Evolutionary conservation across 2,797 vertebrate genomes (phyloP).

Genomic region (Danio jaintianensis): DNA sequence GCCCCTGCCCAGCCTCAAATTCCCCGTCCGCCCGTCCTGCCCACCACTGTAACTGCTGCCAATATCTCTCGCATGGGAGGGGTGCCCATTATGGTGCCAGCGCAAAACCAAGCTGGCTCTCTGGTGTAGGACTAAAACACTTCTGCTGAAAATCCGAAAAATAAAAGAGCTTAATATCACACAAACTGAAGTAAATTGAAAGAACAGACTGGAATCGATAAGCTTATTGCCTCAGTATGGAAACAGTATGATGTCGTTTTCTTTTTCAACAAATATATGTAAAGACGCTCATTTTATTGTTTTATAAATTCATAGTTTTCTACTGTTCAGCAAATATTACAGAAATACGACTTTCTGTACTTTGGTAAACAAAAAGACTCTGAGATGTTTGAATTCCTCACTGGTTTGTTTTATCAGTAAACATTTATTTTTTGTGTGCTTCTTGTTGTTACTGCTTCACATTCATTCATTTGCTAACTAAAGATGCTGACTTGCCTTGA

Average conservation of each 20-base stretch:
- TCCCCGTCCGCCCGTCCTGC: slow-evolving; percentile 66
- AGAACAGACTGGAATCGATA: slow-evolving; percentile 9
- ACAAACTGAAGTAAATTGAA: slow-evolving; percentile 34
- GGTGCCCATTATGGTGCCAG: slow-evolving; percentile 91
- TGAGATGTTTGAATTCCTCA: neutral
- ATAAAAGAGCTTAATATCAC: neutral
- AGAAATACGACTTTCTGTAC: slow-evolving; percentile 27
- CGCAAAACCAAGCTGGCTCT: slow-evolving; percentile 92
- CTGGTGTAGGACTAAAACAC: slow-evolving; percentile 82
- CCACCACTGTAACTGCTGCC: slow-evolving; percentile 75
- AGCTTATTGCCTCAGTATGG: slow-evolving; percentile 31
- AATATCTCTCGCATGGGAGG: slow-evolving; percentile 88
- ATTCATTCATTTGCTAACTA: slow-evolving; percentile 32
- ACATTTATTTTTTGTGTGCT: neutral
- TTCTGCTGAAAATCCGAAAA: slow-evolving; percentile 27
- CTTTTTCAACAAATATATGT: slow-evolving; percentile 61
- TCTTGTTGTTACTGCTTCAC: slow-evolving; percentile 9
- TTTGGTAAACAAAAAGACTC: neutral
- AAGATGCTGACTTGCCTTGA: slow-evolving; percentile 41
- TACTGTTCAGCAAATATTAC: slow-evolving; percentile 44
- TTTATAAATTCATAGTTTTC: slow-evolving; percentile 39
- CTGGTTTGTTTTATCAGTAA: too few relatives aligned
- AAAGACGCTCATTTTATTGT: slow-evolving; percentile 61
- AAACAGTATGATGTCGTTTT: slow-evolving; percentile 54
- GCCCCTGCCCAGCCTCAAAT: slow-evolving; percentile 71